A percentile compares a stretch with the other conserved stretches of the same genome.
These are phyloP conservation scores for Ctenodactylus gundi DNA, from an alignment of 2,113 vertebrate species.

Conservation along the genomic window DNA sequence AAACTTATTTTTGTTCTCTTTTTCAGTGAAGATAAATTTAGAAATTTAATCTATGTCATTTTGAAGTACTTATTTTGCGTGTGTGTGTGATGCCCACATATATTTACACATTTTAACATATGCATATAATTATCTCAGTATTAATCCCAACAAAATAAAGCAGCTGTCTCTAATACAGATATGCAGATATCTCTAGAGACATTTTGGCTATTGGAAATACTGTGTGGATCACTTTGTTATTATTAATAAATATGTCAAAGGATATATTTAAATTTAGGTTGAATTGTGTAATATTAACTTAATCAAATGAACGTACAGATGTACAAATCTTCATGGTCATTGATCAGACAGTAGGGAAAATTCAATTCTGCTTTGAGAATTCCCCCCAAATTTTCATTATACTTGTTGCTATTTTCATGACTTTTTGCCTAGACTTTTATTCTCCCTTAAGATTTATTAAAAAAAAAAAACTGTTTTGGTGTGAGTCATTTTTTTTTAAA, in stretches of 20 bases:
- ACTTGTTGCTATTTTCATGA: neutral
- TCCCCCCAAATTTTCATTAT: neutral
- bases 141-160: neutral
- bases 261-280: neutral
- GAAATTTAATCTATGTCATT: neutral
- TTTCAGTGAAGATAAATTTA: neutral
- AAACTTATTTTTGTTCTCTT: neutral
- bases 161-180: neutral
- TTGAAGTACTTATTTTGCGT: neutral
- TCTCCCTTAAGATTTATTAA: neutral
- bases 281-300: neutral
- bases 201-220: neutral
- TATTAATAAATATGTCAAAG: neutral
- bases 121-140: neutral
- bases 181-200: neutral
- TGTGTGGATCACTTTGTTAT: neutral
- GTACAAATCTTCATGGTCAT: neutral
- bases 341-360: neutral
- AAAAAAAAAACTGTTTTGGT: neutral
- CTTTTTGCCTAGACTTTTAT: neutral
- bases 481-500: conserved; percentile 14
- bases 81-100: too few species aligned
- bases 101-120: neutral
- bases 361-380: neutral
- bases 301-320: neutral